phyloP scores from a whole-genome alignment of 30 jellyfish, hydroid and myxozoan species.

The Sanderia malayensis region DNA sequence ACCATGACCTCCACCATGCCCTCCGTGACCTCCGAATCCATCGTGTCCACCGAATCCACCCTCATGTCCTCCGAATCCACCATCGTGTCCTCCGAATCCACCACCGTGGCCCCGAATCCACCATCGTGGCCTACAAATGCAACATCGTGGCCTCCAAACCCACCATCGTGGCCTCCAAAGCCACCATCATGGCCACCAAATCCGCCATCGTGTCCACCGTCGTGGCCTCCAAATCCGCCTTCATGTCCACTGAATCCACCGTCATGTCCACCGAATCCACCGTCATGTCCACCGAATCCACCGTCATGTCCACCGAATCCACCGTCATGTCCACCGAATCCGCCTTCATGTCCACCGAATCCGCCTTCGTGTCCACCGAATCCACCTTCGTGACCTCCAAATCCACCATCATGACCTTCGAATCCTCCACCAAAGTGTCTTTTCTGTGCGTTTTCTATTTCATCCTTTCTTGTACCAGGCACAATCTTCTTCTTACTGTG shows the following conservation, averaged over 20 bases:
- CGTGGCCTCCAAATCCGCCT: too few relatives aligned
- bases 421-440: constrained; percentile 58
- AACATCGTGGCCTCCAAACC: constrained; percentile 35
- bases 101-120: too few relatives aligned
- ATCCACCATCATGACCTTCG: constrained; percentile 43
- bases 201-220: too few relatives aligned
- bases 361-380: constrained; percentile 61
- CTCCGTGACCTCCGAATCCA: constrained; percentile 80
- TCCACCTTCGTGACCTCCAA: constrained; percentile 19
- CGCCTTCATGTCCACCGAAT: constrained; percentile 62
- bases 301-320: too few relatives aligned
- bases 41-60: constrained; percentile 78
- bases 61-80: constrained; percentile 66
- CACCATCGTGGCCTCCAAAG: constrained; percentile 51
- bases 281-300: too few relatives aligned
- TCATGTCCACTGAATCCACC: too few relatives aligned
- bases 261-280: too few relatives aligned
- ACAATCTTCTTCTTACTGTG: constrained; percentile 52
- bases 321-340: constrained; percentile 37
- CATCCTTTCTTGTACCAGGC: constrained; percentile 51
- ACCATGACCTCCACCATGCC: constrained; percentile 74
- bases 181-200: too few relatives aligned
- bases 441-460: constrained; percentile 38
- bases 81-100: constrained; percentile 80
- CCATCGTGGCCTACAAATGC: constrained; percentile 6